Percentiles rank a stretch among this genome's conserved stretches.
Conservation (phyloP, 2,888 invertebrate species). For the Sisyra terminalis region DNA sequence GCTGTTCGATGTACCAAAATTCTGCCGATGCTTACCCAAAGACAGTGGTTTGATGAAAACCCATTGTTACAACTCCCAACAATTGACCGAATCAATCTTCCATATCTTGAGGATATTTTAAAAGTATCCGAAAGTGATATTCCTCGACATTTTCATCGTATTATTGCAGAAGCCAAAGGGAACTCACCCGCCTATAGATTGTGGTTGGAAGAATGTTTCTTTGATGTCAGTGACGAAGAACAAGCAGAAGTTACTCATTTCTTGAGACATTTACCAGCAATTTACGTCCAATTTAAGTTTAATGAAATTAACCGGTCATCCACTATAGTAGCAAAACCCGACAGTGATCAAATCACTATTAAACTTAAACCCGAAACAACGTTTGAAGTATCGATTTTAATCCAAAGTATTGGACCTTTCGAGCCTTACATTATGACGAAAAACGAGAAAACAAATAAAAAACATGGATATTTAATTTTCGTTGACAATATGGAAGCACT, state of each 20-base stretch:
- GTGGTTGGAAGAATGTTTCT: constrained; percentile 12
- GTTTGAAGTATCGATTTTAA: no score
- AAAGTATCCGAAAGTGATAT: constrained; percentile 19
- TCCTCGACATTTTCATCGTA: background rate
- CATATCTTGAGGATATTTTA: constrained; percentile 36
- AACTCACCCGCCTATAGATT: background rate
- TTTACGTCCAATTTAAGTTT: constrained; percentile 17
- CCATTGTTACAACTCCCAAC: constrained; percentile 64
- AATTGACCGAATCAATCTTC: constrained; percentile 45
- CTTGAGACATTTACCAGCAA: constrained; percentile 20
- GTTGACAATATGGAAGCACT: constrained; percentile 41
- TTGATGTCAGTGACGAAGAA: constrained; percentile 12
- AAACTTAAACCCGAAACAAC: no score
- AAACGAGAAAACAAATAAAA: no score
- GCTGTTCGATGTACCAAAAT: constrained; percentile 59
- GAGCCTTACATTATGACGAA: no score
- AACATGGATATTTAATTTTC: constrained; percentile 27
- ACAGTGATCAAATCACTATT: no score
- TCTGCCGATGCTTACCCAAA: constrained; percentile 86
- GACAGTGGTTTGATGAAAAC: constrained; percentile 65
- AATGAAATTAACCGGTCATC: no score
- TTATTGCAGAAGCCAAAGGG: background rate
- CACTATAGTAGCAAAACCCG: no score
- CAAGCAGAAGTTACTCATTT: constrained; percentile 18
- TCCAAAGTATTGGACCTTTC: no score